Conservation (phyloP, 2,113 vertebrate species). For the Spheniscus mendiculus region DNA sequence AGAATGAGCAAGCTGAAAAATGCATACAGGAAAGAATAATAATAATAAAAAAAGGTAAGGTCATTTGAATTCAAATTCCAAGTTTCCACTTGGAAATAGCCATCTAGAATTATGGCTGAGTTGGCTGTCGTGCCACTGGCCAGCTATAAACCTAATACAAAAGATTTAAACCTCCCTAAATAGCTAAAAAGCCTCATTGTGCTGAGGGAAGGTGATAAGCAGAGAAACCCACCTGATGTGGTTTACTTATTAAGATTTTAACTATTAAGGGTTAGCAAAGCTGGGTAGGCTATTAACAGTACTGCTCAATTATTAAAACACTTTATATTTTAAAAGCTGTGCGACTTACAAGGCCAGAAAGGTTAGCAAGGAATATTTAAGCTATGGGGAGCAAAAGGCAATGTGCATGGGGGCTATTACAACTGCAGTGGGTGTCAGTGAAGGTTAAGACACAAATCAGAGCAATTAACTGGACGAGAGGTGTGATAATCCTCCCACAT, state of each 20-base stretch:
- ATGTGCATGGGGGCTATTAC: background rate
- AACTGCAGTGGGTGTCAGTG: background rate
- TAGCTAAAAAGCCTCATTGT: constrained; percentile 47
- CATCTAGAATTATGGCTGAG: constrained; percentile 23
- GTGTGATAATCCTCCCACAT: background rate
- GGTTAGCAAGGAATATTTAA: background rate
- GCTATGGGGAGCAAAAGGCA: background rate
- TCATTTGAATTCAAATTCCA: constrained; percentile 31
- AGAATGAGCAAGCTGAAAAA: constrained; percentile 22
- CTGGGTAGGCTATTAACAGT: background rate
- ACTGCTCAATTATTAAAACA: background rate
- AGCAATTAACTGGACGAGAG: background rate
- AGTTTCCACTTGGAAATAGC: constrained; percentile 25
- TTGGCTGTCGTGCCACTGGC: background rate
- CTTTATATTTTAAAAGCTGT: background rate
- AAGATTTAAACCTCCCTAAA: background rate
- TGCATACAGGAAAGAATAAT: background rate
- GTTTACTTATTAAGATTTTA: constrained; percentile 3
- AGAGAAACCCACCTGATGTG: background rate
- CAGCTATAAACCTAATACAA: background rate
- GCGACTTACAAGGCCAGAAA: background rate
- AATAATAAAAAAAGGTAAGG: background rate
- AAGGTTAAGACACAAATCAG: background rate
- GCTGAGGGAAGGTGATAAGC: constrained; percentile 28
- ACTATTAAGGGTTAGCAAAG: background rate